Base-by-base conservation (phyloP, 92 coral and sea anemone genomes). In the Actinostola sp. region DNA sequence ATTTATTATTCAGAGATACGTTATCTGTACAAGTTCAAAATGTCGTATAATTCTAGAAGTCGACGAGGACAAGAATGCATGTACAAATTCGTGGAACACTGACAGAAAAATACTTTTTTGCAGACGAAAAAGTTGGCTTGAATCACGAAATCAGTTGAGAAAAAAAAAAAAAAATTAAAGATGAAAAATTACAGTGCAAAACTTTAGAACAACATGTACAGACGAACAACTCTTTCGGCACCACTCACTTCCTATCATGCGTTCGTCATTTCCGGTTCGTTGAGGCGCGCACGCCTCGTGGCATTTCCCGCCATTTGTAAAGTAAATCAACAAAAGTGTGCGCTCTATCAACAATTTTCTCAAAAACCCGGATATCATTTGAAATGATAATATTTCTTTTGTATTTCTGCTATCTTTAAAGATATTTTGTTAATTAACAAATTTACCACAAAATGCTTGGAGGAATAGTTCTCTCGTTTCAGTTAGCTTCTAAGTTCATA, bases 251-350 rank as follows among this genome's bases (percentile, higher is more conserved):
- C 74, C 62, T 31, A 50, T 50, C 46, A 2, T 31, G 62, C 61
- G 46, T 52, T 50, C 74, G 74, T 68, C 74, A 68, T 68, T 68
- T 68, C 74, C 74, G 25, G 74, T 19, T 5, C 34, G 8, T 45
- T 32, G 49, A 45, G 34, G 39, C 19, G 72, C 54, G 72, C 72
- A 49, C 70, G 58, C 72, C 66, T 61, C 29, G 74, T 58, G 74
- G 49, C 30, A 30, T 68, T 68, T 68, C 74, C 46, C 74, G 74
- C 74, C 74, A 68, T 68, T 68, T 68, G 45, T 68, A 17, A 55
- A 52, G 54, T 29, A 68, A 68, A 51, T 39, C 39, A 68, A 39
- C 45, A 68, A 68, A n/a, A 68, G 29, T 51, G 42, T 29, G 72
- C 56, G 33, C 28, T 36, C 74, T 20, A 17, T 39, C 57, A 31